Conservation (phyloP, 2,113 vertebrate species). For the Caretta caretta region DNA sequence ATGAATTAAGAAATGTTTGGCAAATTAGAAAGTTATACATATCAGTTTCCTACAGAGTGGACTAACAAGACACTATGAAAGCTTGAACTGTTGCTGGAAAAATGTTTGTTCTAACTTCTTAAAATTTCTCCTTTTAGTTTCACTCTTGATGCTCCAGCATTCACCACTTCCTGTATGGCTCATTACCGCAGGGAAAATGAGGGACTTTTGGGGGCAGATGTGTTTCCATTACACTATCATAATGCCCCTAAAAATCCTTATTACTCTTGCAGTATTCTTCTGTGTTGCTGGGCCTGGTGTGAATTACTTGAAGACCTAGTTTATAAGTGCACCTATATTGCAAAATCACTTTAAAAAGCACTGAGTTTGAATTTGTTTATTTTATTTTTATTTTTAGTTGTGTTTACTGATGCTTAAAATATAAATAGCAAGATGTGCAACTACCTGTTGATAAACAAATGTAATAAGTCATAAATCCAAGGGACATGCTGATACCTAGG, state of each 20-base stretch:
- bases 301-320: constrained; percentile 57
- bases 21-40: not conserved
- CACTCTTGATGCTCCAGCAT: constrained; percentile 57
- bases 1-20: not conserved
- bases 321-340: constrained; percentile 38
- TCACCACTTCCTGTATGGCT: constrained; percentile 72
- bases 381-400: constrained; percentile 63
- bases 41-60: not conserved
- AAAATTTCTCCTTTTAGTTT: constrained; percentile 72
- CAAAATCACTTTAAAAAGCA: not conserved
- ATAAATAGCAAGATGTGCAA: constrained; percentile 43
- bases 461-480: constrained; percentile 63
- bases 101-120: constrained; percentile 69
- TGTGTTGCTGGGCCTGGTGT: constrained; percentile 58
- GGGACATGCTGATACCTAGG: constrained; percentile 35
- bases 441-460: constrained; percentile 50
- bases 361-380: constrained; percentile 9
- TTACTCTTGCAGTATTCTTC: constrained; percentile 93
- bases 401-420: constrained; percentile 70
- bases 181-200: constrained; percentile 92
- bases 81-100: constrained; percentile 34
- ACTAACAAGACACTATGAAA: constrained; percentile 26
- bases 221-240: constrained; percentile 91
- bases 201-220: constrained; percentile 97
- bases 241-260: constrained; percentile 98